phyloP scores from a whole-genome alignment of 2,888 invertebrate species.

The Choristoneura rosaceana region DNA sequence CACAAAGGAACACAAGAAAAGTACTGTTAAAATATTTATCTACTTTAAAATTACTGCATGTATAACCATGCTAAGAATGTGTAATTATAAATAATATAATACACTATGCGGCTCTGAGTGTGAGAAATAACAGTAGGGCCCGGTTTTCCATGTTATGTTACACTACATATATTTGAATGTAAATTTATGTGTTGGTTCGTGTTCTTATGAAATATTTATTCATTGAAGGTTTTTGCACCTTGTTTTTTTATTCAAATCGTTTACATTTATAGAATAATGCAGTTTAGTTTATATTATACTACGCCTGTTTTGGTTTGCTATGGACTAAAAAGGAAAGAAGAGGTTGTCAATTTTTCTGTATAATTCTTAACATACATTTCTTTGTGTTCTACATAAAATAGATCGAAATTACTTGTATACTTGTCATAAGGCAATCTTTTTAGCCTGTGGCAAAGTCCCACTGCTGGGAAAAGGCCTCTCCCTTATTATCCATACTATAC shows the following conservation, averaged over 20 bases:
- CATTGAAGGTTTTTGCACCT: constrained; percentile 22
- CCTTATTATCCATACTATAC: too few species aligned
- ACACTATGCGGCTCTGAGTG: constrained; percentile 29
- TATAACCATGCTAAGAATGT: constrained; percentile 20
- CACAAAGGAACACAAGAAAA: constrained; percentile 4
- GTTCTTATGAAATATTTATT: constrained; percentile 39
- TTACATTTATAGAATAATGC: neutral
- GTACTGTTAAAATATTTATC: constrained; percentile 28
- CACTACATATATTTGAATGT: constrained; percentile 13
- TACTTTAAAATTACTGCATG: constrained; percentile 22
- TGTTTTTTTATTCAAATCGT: constrained; percentile 5
- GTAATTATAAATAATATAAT: constrained; percentile 35
- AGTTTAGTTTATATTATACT: neutral
- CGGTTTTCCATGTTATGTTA: constrained; percentile 19
- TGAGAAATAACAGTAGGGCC: constrained; percentile 41
- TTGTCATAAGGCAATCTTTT: too few species aligned
- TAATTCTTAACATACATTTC: too few species aligned
- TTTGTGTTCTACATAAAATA: too few species aligned
- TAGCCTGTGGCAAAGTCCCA: too few species aligned
- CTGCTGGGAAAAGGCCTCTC: too few species aligned
- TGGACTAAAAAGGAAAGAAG: too few species aligned
- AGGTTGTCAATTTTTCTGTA: too few species aligned
- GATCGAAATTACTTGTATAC: too few species aligned
- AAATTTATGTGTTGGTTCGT: constrained; percentile 9
- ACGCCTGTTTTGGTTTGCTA: neutral